Conservation (phyloP, 1,140 invertebrate genomes). For the Zophobas atratus region DNA sequence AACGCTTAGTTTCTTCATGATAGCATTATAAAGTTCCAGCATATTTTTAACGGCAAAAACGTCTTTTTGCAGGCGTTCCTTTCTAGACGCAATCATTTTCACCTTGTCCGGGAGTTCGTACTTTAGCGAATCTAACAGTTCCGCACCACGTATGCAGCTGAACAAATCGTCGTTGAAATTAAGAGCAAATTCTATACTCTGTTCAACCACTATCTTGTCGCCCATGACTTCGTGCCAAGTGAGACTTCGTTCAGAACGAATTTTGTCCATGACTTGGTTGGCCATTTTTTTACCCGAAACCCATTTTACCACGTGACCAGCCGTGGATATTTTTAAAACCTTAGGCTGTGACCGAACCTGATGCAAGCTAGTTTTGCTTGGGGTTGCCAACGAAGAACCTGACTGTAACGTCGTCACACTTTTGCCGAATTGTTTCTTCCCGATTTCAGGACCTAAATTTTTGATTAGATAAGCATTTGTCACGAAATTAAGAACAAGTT, state of each 20-base stretch:
- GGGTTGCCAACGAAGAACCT: background rate
- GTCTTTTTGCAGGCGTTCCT: constrained; percentile 76
- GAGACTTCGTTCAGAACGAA: constrained; percentile 70
- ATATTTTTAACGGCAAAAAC: constrained; percentile 74
- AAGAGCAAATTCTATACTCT: constrained; percentile 75
- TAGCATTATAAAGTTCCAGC: constrained; percentile 75
- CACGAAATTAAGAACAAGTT: no score
- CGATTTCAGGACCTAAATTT: background rate
- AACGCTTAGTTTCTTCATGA: constrained; percentile 73
- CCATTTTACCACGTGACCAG: constrained; percentile 38
- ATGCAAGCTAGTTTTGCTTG: constrained; percentile 16
- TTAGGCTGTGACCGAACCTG: constrained; percentile 15
- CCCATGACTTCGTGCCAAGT: constrained; percentile 79
- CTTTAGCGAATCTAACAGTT: constrained; percentile 82
- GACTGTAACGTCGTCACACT: constrained; percentile 7
- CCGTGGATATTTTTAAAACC: constrained; percentile 41
- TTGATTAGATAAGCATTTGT: no score
- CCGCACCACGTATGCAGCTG: constrained; percentile 82
- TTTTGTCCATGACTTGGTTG: constrained; percentile 62
- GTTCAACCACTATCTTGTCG: constrained; percentile 76
- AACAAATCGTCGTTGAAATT: constrained; percentile 80
- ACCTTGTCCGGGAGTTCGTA: constrained; percentile 80
- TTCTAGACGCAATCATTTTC: constrained; percentile 80
- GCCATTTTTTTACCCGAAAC: constrained; percentile 43
- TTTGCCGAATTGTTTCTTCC: background rate